Percentiles rank a stretch among this genome's conserved stretches.
These are phyloP conservation scores for Fukomys damarensis DNA, from an alignment of 2,113 vertebrate genomes.

Conservation along the genomic window DNA sequence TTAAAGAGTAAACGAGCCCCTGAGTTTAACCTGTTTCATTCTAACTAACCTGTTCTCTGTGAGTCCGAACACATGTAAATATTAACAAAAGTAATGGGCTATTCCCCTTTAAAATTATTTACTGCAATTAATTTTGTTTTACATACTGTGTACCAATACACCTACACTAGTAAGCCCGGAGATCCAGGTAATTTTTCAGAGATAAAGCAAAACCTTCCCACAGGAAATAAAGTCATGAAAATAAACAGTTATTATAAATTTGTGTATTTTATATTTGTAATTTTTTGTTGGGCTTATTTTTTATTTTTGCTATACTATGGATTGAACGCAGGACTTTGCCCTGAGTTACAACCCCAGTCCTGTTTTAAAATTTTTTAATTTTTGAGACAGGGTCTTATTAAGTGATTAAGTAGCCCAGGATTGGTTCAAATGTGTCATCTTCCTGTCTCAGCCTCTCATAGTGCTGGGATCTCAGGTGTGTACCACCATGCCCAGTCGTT, in stretches of 20 bases:
- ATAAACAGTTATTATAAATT: not conserved
- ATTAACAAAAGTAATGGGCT: not conserved
- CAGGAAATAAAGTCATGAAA: slow-evolving; percentile 12
- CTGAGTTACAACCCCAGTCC: not conserved
- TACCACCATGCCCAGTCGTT: not conserved
- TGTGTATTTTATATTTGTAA: not conserved
- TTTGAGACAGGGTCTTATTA: not conserved
- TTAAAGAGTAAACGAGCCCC: not conserved
- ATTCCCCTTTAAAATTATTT: not conserved
- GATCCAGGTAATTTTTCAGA: not conserved
- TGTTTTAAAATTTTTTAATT: not conserved
- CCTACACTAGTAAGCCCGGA: not conserved
- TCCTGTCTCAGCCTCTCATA: not conserved
- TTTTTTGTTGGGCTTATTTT: not conserved
- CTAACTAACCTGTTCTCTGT: not conserved
- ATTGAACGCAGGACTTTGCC: not conserved
- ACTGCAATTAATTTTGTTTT: slow-evolving; percentile 10
- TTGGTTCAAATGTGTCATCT: not conserved
- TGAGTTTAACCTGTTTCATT: not conserved
- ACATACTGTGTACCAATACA: not conserved
- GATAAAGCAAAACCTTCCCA: slow-evolving; percentile 14
- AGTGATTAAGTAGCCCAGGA: not conserved
- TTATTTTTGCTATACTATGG: not conserved
- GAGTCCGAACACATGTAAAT: not conserved
- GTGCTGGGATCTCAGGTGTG: not conserved